phyloP scores from a whole-genome alignment of 2,113 vertebrate genomes.

The Isichthys henryi region DNA sequence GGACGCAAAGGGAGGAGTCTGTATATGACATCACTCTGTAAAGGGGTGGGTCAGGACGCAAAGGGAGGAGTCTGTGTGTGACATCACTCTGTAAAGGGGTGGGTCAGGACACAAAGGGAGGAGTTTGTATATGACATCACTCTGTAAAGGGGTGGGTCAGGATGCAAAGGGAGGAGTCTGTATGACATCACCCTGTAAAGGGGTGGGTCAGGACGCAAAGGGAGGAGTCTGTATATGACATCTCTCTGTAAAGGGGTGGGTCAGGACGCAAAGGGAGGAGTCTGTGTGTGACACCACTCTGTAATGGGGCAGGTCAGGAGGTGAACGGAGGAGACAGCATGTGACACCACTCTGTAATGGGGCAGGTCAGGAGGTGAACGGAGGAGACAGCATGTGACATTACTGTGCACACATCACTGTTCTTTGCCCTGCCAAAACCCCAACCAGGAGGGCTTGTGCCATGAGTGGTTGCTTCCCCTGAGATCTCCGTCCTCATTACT shows the following conservation, averaged over 20 bases:
- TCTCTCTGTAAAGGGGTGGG: too few relatives aligned
- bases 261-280: slow-evolving; percentile 32
- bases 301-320: not conserved
- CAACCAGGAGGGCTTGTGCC: slow-evolving; percentile 94
- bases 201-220: slow-evolving; percentile 33
- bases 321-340: not conserved
- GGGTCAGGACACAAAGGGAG: not conserved
- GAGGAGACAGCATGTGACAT: slow-evolving; percentile 98
- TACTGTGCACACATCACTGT: slow-evolving; percentile 89
- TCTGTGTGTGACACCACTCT: slow-evolving; percentile 68
- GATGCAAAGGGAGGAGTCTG: slow-evolving; percentile 79
- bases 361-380: slow-evolving; percentile 45
- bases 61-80: too few relatives aligned
- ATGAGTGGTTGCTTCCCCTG: slow-evolving; percentile 97
- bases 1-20: slow-evolving; percentile 68
- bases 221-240: not conserved
- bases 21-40: too few relatives aligned
- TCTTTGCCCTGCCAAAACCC: slow-evolving; percentile 97
- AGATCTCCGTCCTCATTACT: slow-evolving; percentile 99
- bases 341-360: slow-evolving; percentile 69
- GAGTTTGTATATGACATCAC: slow-evolving; percentile 66
- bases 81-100: too few relatives aligned
- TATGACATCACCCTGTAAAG: slow-evolving; percentile 80
- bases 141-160: not conserved
- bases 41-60: too few relatives aligned